phyloP scores from a whole-genome alignment of 2,888 invertebrate genomes.

The Celastrina argiolus region DNA sequence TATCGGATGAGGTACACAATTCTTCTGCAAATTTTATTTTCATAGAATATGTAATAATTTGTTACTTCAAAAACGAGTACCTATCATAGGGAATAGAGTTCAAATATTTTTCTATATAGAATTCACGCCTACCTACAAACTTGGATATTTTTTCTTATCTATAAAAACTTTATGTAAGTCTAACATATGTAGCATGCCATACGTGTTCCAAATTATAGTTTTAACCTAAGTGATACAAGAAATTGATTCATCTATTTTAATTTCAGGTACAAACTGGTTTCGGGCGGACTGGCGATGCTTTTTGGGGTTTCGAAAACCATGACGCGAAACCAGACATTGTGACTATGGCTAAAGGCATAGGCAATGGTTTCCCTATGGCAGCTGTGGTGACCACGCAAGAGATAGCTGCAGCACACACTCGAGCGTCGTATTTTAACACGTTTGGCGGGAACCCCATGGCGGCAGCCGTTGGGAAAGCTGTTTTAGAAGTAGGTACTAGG shows the following conservation, averaged over 20 bases:
- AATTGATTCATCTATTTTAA: neutral
- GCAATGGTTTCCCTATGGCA: conserved; percentile 97
- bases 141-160: too few species aligned
- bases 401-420: conserved; percentile 87
- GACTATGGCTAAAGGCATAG: conserved; percentile 96
- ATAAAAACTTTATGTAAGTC: too few species aligned
- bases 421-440: conserved; percentile 94
- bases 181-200: too few species aligned
- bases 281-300: conserved; percentile 94
- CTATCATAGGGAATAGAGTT: too few species aligned
- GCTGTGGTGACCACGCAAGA: conserved; percentile 95
- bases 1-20: conserved; percentile 94
- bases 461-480: conserved; percentile 91
- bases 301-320: conserved; percentile 97
- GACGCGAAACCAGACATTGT: conserved; percentile 94
- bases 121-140: too few species aligned
- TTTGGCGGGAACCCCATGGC: conserved; percentile 97
- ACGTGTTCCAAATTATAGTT: too few species aligned
- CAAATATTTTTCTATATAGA: too few species aligned
- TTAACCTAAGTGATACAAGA: neutral
- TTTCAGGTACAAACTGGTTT: conserved; percentile 95
- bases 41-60: too few species aligned
- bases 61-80: too few species aligned
- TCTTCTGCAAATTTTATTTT: too few species aligned
- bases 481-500: conserved; percentile 82